Conservation (phyloP, 2,888 invertebrate genomes). For the Chalcosyrphus nemorum region DNA sequence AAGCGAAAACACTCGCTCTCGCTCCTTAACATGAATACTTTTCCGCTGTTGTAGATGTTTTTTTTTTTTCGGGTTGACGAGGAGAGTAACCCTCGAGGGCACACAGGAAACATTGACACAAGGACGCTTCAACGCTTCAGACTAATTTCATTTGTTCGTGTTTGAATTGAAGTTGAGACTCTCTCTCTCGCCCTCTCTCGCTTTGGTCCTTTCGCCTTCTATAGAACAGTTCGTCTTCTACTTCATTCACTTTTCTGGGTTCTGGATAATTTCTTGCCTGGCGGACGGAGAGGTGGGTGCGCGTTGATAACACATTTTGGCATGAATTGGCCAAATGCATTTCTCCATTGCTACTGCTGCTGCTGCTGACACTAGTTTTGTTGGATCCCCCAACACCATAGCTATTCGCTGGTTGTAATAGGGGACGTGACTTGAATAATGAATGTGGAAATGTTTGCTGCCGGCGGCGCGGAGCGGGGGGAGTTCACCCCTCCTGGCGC, state of each 20-base stretch:
- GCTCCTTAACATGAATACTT: conserved; percentile 46
- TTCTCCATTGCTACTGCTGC: conserved; percentile 55
- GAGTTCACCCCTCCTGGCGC: background rate
- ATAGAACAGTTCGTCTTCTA: conserved; percentile 26
- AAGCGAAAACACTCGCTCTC: too few relatives aligned
- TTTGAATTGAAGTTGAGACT: conserved; percentile 64
- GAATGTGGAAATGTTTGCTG: conserved; percentile 31
- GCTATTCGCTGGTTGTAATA: conserved; percentile 54
- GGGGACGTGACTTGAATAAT: conserved; percentile 68
- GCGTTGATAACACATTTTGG: conserved; percentile 68
- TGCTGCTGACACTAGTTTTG: conserved; percentile 49
- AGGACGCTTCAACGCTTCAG: conserved; percentile 65
- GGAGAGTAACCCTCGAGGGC: conserved; percentile 45
- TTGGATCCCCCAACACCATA: background rate
- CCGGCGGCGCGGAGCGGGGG: background rate
- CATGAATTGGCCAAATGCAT: conserved; percentile 70
- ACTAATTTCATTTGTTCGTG: conserved; percentile 72
- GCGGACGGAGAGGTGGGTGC: background rate
- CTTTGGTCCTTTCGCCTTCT: background rate
- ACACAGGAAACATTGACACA: conserved; percentile 65
- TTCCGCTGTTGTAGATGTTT: conserved; percentile 14
- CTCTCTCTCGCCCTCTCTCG: conserved; percentile 6
- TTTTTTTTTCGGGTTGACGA: background rate
- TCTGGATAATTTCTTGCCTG: conserved; percentile 19
- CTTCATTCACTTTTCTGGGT: conserved; percentile 57